A percentile compares a stretch with the other conserved stretches of the same genome.
These are phyloP conservation scores for Lepus europaeus DNA, from an alignment of 2,113 vertebrate genomes.

Conservation along the genomic window DNA sequence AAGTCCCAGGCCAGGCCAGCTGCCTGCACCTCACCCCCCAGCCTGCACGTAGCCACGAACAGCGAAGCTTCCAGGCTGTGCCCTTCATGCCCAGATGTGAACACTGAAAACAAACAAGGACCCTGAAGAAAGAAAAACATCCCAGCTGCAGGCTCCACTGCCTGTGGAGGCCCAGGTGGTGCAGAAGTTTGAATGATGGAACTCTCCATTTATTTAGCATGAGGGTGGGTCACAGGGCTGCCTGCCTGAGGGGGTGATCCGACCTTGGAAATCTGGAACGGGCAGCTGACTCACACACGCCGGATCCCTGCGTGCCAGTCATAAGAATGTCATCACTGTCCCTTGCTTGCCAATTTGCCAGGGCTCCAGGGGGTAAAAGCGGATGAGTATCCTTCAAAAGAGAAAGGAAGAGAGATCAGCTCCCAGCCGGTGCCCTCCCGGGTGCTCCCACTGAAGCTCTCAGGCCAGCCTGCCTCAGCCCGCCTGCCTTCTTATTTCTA, in stretches of 20 bases:
- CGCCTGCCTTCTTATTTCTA: neutral
- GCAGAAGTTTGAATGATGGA: neutral
- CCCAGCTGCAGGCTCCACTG: neutral
- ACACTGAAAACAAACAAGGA: neutral
- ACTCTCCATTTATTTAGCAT: constrained; percentile 64
- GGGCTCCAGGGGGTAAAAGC: constrained; percentile 91
- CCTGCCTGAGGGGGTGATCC: neutral
- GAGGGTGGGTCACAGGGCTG: neutral
- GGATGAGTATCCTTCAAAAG: constrained; percentile 90
- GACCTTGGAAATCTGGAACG: neutral
- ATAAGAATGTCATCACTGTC: constrained; percentile 94
- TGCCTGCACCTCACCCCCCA: neutral
- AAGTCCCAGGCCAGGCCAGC: neutral
- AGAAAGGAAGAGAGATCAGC: constrained; percentile 41
- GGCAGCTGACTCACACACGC: neutral
- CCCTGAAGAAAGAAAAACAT: neutral
- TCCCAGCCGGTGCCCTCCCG: neutral
- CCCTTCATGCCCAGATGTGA: neutral
- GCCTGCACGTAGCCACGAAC: neutral
- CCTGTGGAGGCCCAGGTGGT: neutral
- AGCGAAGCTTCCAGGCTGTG: neutral
- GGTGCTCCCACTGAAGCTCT: neutral
- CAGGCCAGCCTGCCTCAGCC: neutral
- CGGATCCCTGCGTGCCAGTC: constrained; percentile 60
- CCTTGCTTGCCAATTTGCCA: constrained; percentile 95